These are phyloP conservation scores for Malurus cyaneus DNA, from an alignment of 2,113 vertebrate species.

Conservation along the genomic window DNA sequence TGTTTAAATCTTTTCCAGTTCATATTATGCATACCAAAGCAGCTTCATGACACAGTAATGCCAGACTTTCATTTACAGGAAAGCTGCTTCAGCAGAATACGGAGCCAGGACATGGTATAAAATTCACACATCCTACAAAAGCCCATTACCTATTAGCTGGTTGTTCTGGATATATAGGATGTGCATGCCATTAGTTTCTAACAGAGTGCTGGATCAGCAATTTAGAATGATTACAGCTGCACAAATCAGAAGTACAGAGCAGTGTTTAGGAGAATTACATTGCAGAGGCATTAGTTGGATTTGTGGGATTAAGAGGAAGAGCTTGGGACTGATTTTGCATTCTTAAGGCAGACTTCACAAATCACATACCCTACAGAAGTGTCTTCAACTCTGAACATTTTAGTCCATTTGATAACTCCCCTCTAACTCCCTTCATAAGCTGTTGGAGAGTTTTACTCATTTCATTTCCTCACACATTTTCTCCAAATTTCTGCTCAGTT, in stretches of 20 bases:
- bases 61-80: slow-evolving; percentile 18
- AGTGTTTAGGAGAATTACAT: slow-evolving; percentile 8
- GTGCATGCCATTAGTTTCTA: slow-evolving; percentile 7
- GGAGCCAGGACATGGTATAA: slow-evolving; percentile 23
- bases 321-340: neutral
- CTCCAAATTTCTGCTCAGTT: neutral
- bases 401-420: neutral
- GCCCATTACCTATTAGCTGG: neutral
- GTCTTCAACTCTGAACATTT: neutral
- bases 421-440: neutral
- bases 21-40: neutral
- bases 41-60: slow-evolving; percentile 26
- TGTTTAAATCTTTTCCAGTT: slow-evolving; percentile 1
- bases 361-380: neutral
- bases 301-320: slow-evolving; percentile 27
- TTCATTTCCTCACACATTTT: neutral
- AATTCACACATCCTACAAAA: slow-evolving; percentile 42
- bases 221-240: slow-evolving; percentile 30
- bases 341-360: neutral
- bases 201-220: slow-evolving; percentile 42
- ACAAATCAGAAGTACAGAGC: slow-evolving; percentile 8
- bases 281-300: neutral
- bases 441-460: neutral
- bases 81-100: slow-evolving; percentile 54
- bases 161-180: slow-evolving; percentile 18